Percentiles rank a stretch among this genome's conserved stretches.
Conservation (phyloP, 2,797 vertebrate species). For the Pseudochirops cupreus region DNA sequence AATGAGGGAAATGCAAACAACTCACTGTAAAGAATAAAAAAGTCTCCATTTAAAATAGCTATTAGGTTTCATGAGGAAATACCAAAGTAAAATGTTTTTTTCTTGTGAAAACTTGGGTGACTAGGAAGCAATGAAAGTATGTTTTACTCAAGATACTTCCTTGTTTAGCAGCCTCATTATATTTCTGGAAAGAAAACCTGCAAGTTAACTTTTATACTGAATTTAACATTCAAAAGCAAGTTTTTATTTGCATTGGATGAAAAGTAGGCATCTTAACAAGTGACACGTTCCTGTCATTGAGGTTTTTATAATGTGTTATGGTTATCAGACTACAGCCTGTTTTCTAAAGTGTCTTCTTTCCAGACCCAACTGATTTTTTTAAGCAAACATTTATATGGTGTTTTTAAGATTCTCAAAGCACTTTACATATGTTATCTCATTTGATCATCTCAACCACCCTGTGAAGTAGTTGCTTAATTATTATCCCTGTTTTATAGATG, state of each 20-base stretch:
- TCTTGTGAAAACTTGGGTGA: constrained; percentile 63
- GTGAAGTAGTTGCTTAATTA: not conserved
- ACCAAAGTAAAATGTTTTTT: constrained; percentile 51
- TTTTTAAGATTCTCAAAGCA: not conserved
- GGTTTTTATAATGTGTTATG: constrained; percentile 27
- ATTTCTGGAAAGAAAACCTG: constrained; percentile 62
- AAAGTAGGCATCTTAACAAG: constrained; percentile 47
- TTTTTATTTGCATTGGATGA: constrained; percentile 55
- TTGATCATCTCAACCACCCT: not conserved
- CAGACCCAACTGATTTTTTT: not conserved
- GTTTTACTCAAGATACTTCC: constrained; percentile 68
- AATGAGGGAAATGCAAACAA: constrained; percentile 41
- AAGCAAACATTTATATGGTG: constrained; percentile 5
- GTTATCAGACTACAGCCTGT: constrained; percentile 25
- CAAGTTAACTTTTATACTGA: constrained; percentile 55
- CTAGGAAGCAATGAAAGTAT: constrained; percentile 61
- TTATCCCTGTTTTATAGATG: not conserved
- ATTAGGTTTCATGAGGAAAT: constrained; percentile 67
- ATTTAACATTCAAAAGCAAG: constrained; percentile 44
- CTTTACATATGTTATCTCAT: not conserved
- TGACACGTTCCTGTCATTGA: constrained; percentile 34
- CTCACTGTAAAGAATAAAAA: constrained; percentile 31
- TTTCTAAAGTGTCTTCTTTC: constrained; percentile 57
- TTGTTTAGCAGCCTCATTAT: constrained; percentile 65
- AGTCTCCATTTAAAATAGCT: constrained; percentile 42